Evolutionary conservation across 2,888 invertebrate genomes (phyloP).

Genomic region (Dyspetes luteomarginatus): DNA sequence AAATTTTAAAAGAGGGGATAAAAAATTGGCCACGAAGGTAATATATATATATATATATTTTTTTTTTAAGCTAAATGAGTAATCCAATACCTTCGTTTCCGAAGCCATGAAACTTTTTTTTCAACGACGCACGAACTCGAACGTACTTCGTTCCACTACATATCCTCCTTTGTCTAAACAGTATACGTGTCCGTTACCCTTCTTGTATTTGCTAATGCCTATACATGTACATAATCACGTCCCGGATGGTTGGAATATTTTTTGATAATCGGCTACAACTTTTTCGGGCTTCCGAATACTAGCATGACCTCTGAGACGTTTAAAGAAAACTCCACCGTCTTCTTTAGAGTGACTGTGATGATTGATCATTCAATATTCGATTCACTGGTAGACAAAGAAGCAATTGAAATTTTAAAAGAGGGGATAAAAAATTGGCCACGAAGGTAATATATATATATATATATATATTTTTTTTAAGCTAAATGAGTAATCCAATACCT

Average conservation of each 20-base stretch:
- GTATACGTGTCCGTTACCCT: background rate
- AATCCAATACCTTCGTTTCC: slow-evolving; percentile 47
- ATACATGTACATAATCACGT: too few relatives aligned
- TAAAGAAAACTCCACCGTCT: too few relatives aligned
- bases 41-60: slow-evolving; percentile 7
- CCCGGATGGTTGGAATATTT: too few relatives aligned
- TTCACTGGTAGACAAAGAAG: background rate
- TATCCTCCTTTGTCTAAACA: slow-evolving; percentile 3
- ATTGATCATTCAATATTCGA: background rate
- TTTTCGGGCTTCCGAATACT: too few relatives aligned
- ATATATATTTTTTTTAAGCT: background rate
- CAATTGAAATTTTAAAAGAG: background rate
- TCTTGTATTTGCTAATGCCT: background rate
- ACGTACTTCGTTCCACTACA: background rate
- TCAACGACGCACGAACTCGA: background rate
- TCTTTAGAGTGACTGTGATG: slow-evolving; percentile 9
- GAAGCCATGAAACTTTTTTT: slow-evolving; percentile 50
- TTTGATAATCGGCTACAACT: too few relatives aligned
- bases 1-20: background rate
- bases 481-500: slow-evolving; percentile 44
- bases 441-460: background rate
- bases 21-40: slow-evolving; percentile 11
- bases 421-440: slow-evolving; percentile 10
- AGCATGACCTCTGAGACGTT: too few relatives aligned
- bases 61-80: slow-evolving; percentile 11